A percentile compares a stretch with the other conserved stretches of the same genome.
phyloP scores from a whole-genome alignment of 2,888 invertebrate species.

The Drosophila prolongata region DNA sequence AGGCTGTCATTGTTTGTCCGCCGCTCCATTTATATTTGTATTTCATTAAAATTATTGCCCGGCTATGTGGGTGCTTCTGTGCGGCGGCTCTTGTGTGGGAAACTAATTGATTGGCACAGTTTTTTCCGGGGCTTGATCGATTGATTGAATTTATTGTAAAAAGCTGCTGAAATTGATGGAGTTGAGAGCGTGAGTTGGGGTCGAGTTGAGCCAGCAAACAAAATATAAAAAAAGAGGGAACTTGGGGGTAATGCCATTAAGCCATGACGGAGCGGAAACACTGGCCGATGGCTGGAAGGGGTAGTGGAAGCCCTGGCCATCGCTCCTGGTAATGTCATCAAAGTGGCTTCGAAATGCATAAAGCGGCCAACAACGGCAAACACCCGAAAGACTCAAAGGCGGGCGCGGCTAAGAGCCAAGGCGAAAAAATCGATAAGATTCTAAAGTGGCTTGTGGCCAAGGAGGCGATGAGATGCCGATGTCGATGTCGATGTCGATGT shows the following conservation, averaged over 20 bases:
- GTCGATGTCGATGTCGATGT: conserved; percentile 8
- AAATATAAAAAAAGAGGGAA: conserved; percentile 31
- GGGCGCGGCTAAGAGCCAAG: conserved; percentile 62
- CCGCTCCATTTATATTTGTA: conserved; percentile 75
- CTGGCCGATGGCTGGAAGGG: conserved; percentile 10
- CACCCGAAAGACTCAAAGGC: conserved; percentile 59
- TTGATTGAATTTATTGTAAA: conserved; percentile 77
- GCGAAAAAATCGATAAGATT: conserved; percentile 67
- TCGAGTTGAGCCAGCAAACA: neutral
- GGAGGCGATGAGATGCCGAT: conserved; percentile 15
- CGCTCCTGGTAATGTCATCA: conserved; percentile 75
- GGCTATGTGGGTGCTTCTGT: conserved; percentile 14
- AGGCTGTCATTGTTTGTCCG: conserved; percentile 65
- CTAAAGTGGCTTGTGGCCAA: conserved; percentile 64
- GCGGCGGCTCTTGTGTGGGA: conserved; percentile 18
- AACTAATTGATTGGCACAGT: conserved; percentile 78
- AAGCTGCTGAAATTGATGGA: conserved; percentile 77
- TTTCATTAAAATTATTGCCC: conserved; percentile 76
- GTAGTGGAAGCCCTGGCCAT: conserved; percentile 9
- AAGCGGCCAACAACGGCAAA: conserved; percentile 57
- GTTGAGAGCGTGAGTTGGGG: conserved; percentile 34
- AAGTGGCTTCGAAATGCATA: conserved; percentile 77
- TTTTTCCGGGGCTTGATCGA: conserved; percentile 72
- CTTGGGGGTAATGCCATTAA: conserved; percentile 73
- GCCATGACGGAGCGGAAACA: conserved; percentile 58